Base-by-base conservation (phyloP, 2,888 invertebrate genomes). In the Arrhopalites spinosus region DNA sequence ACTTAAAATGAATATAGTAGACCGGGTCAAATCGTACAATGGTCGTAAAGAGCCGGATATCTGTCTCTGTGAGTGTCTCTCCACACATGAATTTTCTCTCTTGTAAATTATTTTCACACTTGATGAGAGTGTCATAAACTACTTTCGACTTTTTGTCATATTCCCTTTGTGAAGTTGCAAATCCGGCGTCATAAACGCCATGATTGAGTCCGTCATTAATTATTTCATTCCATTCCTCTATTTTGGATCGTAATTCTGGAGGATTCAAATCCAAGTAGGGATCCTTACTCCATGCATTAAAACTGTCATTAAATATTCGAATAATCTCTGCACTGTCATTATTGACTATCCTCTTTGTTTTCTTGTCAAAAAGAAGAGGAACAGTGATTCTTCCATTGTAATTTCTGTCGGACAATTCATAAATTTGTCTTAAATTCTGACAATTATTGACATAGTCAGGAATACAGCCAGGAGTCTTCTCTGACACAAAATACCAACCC, bases 281-380 rank as follows among this genome's bases (percentile, higher is more conserved):
- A 53, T 78, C 70, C 68, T 72, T 78, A n/a, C 78, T 76, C 23
- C 79, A 69, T 23, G 77, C 74, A 25, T 81, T 79, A 59, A 81
- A 81, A n/a, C 29, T 47, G 17, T 75, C 69, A 30, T 81, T 81
- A 11, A 81, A 72, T 61, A 80, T 79, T 2, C 81, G 73, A 25
- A 81, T 66, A 61, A 81, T 81, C 69, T 81, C 81, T 0, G 80
- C 78, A 45, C 81, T 81, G 59, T 81, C 80, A 27, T 81, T 81
- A 71, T 80, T 81, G 2, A 81, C 81, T 66, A 81, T 79, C 50
- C 45, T 73, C 47, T 70, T 75, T 0, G 80, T 80, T 69, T 80
- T 80, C 69, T 74, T 80, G 67, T 81, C 81, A 59, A 77, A 81
- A 23, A 81, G 76, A 17, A 81, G 66, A 1, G 81, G 81, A 0